phyloP scores from a whole-genome alignment of 2,888 invertebrate species.

The Thereva unica region DNA sequence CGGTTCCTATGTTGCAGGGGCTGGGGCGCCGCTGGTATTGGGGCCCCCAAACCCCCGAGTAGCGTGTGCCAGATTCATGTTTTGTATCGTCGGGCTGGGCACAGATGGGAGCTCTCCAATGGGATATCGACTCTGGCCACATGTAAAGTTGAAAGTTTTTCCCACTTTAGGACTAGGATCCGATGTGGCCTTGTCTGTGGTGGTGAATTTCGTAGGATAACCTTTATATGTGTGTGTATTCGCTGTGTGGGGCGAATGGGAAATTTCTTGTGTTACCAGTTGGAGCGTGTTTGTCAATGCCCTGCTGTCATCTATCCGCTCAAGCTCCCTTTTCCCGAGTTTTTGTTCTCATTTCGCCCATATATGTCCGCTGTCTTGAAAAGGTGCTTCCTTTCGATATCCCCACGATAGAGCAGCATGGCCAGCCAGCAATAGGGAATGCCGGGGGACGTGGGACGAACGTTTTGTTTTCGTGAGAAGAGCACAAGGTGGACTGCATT shows the following conservation, averaged over 20 bases:
- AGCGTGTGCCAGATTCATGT: constrained; percentile 27
- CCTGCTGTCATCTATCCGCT: constrained; percentile 19
- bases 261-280: constrained; percentile 36
- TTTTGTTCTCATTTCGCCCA: constrained; percentile 13
- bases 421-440: constrained; percentile 17
- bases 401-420: background rate
- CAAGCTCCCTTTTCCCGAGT: background rate
- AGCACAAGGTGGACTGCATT: constrained; percentile 35
- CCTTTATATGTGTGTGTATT: constrained; percentile 5
- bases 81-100: constrained; percentile 28
- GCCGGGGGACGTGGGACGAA: too few species aligned
- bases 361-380: background rate
- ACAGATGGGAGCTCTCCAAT: constrained; percentile 27
- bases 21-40: background rate
- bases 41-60: background rate
- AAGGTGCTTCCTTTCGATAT: constrained; percentile 25
- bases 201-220: constrained; percentile 20
- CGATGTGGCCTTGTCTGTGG: constrained; percentile 17
- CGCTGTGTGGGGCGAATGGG: constrained; percentile 12
- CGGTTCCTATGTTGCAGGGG: constrained; percentile 9
- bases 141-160: constrained; percentile 36
- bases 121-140: constrained; percentile 31
- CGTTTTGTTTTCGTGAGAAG: constrained; percentile 34
- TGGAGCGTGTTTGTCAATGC: constrained; percentile 31
- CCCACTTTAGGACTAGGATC: constrained; percentile 7